A percentile compares a stretch with the other conserved stretches of the same genome.
These are phyloP conservation scores for Callimorpha dominula DNA, from an alignment of 2,888 invertebrate genomes.

Conservation along the genomic window DNA sequence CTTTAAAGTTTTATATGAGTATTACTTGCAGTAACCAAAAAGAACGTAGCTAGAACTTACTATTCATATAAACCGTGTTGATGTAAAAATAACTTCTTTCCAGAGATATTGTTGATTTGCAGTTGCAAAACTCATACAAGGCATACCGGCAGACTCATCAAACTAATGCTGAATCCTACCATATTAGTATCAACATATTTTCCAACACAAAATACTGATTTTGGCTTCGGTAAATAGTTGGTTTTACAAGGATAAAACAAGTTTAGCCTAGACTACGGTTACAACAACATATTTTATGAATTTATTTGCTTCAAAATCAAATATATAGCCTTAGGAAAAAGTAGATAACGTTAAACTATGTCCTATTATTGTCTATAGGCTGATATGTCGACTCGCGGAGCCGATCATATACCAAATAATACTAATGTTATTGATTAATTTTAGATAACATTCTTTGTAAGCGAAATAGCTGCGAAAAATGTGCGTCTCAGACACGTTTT, in stretches of 20 bases:
- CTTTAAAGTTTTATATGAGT: not conserved
- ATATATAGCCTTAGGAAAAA: constrained; percentile 26
- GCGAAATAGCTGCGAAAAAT: not conserved
- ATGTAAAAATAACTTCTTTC: too few species aligned
- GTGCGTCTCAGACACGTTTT: not conserved
- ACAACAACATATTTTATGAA: not conserved
- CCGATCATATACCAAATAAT: constrained; percentile 23
- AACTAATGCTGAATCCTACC: too few species aligned
- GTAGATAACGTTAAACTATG: constrained; percentile 37
- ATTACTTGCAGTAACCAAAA: too few species aligned
- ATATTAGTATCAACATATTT: not conserved
- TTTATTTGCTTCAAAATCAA: not conserved
- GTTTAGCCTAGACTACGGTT: not conserved
- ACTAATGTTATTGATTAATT: constrained; percentile 17
- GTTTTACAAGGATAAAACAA: not conserved
- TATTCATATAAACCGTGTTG: too few species aligned
- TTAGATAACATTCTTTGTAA: not conserved
- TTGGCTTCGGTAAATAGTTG: not conserved
- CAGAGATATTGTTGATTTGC: too few species aligned
- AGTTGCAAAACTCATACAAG: too few species aligned
- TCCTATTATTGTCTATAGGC: constrained; percentile 67
- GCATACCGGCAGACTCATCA: too few species aligned
- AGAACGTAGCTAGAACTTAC: too few species aligned
- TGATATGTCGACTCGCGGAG: constrained; percentile 51
- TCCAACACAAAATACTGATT: not conserved